Evolutionary conservation across 2,113 vertebrate genomes (phyloP), one percentile per base, ranked within the genome.

Genomic region (Pterocles orientalis): DNA sequence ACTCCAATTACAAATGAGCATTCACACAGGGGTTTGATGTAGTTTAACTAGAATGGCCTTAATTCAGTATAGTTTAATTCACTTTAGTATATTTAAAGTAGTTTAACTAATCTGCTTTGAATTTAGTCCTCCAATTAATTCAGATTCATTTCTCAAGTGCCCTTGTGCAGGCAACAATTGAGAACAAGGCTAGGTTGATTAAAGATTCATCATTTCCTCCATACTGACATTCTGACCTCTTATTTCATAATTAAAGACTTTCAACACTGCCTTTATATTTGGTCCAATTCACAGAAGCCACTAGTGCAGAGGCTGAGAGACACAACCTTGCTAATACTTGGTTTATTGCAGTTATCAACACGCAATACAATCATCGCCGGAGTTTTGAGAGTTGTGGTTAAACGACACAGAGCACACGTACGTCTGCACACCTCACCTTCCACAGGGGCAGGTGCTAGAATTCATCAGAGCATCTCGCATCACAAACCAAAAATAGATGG

Each of bases 121-220:
- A 89, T 87, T 89, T 92, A 93, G 82, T 92, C 57, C 77, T 92
- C 58, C 58, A 26, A 66, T 80, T 95, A 89, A 93, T 94, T 96
- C 80, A 94, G 88, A 95, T 84, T 86, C 96, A 94, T 94, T 95
- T 92, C 84, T 96, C 96, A 88, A 94, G 86, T 79, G 82, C 73
- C 72, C 57, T 89, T 70, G 47, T 56, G 47, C 77, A 69, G 72
- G 62, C 78, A 87, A 79, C 1, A 2, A 29, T 36, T 45, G 80
- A 79, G 86, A 95, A 76, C 21, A 94, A 91, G 53, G 39, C 34
- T 12, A 82, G 43, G 72, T 14, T 94, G 88, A 93, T 84, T 92
- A 84, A 84, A 93, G 73, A 91, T 61, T 90, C 50, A 92, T 85
- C 79, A 73, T 82, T 88, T 93, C 76, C 47, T 88, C 41, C 57